Conservation (phyloP, 2,888 invertebrate genomes). For the Stenolophus ochropezus region DNA sequence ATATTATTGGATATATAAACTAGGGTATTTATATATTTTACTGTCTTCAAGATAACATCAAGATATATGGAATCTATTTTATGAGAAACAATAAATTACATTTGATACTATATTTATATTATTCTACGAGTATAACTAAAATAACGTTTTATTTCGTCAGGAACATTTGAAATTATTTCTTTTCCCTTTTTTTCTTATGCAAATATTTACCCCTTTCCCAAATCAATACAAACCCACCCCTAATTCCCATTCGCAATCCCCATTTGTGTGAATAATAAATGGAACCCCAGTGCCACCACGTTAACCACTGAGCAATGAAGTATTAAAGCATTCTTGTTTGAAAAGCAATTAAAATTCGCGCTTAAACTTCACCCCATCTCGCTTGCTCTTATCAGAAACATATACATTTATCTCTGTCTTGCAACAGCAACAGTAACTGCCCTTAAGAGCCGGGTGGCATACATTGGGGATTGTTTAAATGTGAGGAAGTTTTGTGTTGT, state of each 20-base stretch:
- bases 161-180: too few relatives aligned
- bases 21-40: neutral
- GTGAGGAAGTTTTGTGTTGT: too few relatives aligned
- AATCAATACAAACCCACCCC: neutral
- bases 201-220: neutral
- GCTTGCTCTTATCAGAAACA: neutral
- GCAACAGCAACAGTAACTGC: neutral
- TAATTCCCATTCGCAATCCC: neutral
- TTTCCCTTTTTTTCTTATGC: neutral
- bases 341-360: slow-evolving; percentile 47
- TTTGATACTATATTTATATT: too few relatives aligned
- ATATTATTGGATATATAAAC: neutral
- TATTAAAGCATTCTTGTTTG: slow-evolving; percentile 50
- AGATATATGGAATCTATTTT: neutral
- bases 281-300: neutral
- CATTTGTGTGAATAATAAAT: slow-evolving; percentile 24
- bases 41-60: neutral
- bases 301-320: slow-evolving; percentile 11
- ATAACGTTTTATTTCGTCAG: too few relatives aligned
- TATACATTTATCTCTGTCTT: neutral
- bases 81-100: neutral
- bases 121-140: too few relatives aligned
- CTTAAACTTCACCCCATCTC: neutral
- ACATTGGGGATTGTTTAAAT: neutral
- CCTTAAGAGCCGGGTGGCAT: neutral